These are phyloP conservation scores for Arge pagana DNA, from an alignment of 2,888 invertebrate genomes.

Conservation along the genomic window DNA sequence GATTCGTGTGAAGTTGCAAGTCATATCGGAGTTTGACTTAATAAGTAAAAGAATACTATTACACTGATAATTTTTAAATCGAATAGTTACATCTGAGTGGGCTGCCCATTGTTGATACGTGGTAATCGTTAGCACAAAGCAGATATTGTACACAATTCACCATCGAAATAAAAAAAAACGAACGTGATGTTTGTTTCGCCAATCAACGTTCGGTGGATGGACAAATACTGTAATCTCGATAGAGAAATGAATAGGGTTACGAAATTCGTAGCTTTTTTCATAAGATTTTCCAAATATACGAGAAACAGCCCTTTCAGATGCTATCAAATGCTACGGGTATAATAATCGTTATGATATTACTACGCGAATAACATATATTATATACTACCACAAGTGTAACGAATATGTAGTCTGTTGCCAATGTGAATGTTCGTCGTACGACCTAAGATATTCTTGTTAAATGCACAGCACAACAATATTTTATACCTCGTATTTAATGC, in stretches of 20 bases:
- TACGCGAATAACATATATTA: neutral
- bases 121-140: too few species aligned
- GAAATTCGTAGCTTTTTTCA: neutral
- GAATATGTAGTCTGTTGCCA: conserved; percentile 10
- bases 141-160: too few species aligned
- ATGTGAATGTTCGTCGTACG: neutral
- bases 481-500: conserved; percentile 38
- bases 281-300: neutral
- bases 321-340: conserved; percentile 19
- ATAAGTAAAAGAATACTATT: neutral
- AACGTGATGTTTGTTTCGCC: neutral
- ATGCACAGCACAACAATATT: conserved; percentile 44
- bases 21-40: conserved; percentile 31
- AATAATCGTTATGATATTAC: conserved; percentile 3
- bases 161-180: too few species aligned
- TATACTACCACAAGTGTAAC: neutral
- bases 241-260: too few species aligned
- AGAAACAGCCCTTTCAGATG: conserved; percentile 15
- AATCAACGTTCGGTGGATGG: neutral
- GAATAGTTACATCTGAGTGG: conserved; percentile 16
- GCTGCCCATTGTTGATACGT: too few species aligned
- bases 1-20: conserved; percentile 28
- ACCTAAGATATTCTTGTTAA: conserved; percentile 29
- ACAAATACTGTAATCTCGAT: too few species aligned
- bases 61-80: neutral